Percentiles rank a stretch among this genome's conserved stretches.
phyloP scores from a whole-genome alignment of 2,888 invertebrate species.

The Zele albiditarsus region DNA sequence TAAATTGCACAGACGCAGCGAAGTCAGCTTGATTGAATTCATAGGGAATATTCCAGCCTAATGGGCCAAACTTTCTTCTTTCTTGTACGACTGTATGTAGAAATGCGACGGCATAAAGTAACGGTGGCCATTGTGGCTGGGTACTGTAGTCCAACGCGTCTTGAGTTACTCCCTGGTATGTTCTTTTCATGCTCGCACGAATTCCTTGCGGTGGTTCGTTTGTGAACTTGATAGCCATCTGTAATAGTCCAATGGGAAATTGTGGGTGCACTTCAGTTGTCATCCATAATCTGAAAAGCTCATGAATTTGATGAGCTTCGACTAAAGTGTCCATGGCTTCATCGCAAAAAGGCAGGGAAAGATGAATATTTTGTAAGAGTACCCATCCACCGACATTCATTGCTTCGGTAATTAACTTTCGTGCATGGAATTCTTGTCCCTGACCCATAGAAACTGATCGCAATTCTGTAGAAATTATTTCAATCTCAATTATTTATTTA shows the following conservation, averaged over 20 bases:
- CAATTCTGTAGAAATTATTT: constrained; percentile 75
- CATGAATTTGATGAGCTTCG: constrained; percentile 88
- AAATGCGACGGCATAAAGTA: constrained; percentile 95
- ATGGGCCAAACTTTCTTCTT: constrained; percentile 94
- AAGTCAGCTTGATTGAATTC: constrained; percentile 98
- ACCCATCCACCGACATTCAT: constrained; percentile 93
- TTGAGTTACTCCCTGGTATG: constrained; percentile 91
- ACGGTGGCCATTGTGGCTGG: constrained; percentile 93
- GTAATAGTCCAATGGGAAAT: constrained; percentile 89
- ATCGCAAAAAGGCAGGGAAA: constrained; percentile 94
- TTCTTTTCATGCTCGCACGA: constrained; percentile 93
- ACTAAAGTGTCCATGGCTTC: constrained; percentile 93
- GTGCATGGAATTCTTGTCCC: constrained; percentile 92
- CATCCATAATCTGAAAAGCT: constrained; percentile 92
- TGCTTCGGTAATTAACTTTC: constrained; percentile 86
- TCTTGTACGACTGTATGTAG: constrained; percentile 97
- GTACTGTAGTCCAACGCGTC: constrained; percentile 94
- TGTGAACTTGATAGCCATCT: constrained; percentile 96
- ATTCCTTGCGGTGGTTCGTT: constrained; percentile 98
- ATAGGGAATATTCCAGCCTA: constrained; percentile 98
- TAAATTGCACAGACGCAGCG: constrained; percentile 94
- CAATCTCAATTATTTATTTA: not conserved
- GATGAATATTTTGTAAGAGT: constrained; percentile 94
- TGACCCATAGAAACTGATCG: constrained; percentile 98
- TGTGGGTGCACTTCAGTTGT: constrained; percentile 95